Evolutionary conservation across 2,113 vertebrate genomes (phyloP).

Genomic region (Etheostoma spectabile): DNA sequence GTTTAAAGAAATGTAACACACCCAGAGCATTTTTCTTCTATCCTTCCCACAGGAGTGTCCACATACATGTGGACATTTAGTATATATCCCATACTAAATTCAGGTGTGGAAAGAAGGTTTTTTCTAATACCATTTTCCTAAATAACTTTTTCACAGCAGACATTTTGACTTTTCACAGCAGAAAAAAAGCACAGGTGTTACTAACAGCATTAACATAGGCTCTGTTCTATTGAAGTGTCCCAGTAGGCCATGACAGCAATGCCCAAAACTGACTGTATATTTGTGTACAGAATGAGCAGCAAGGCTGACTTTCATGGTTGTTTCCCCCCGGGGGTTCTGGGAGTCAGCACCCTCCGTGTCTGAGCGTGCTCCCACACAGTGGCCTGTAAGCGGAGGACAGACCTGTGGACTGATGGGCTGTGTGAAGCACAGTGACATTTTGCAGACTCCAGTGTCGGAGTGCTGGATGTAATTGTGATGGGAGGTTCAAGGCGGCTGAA

Average conservation of each 20-base stretch:
- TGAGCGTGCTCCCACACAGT: conserved; percentile 2
- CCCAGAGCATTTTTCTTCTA: too few species aligned
- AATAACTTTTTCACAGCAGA: background rate
- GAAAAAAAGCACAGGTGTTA: background rate
- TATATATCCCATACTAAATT: background rate
- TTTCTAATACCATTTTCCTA: background rate
- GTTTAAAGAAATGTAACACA: too few species aligned
- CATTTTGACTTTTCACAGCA: background rate
- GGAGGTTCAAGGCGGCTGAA: conserved; percentile 54
- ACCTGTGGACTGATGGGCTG: conserved; percentile 45
- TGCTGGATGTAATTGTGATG: conserved; percentile 50
- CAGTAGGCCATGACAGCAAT: background rate
- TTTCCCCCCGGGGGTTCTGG: background rate
- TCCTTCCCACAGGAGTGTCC: too few species aligned
- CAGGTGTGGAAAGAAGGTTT: background rate
- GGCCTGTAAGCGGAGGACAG: conserved; percentile 28
- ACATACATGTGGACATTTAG: background rate
- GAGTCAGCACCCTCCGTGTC: conserved; percentile 8
- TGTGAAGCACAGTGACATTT: conserved; percentile 56
- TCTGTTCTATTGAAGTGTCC: background rate
- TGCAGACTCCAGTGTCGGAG: conserved; percentile 52
- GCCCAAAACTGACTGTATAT: background rate
- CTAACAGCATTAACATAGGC: background rate
- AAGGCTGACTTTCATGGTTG: background rate
- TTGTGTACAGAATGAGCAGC: background rate